These are phyloP conservation scores for Phycodurus eques DNA, from an alignment of 2,113 vertebrate species.

Conservation along the genomic window DNA sequence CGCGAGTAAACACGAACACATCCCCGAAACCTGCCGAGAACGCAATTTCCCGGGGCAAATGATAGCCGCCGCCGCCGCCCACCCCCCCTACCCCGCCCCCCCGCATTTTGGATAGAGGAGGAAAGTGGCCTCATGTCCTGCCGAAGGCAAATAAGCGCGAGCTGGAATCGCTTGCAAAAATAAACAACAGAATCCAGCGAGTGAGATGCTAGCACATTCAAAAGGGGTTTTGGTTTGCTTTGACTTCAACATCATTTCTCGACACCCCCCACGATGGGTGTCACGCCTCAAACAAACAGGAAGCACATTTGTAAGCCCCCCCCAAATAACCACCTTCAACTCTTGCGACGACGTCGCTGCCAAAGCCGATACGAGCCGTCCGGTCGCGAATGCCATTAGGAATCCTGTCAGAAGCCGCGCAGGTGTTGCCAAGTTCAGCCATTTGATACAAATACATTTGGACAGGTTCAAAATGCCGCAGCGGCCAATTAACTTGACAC, in stretches of 20 bases:
- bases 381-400: not conserved
- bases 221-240: not conserved
- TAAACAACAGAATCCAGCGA: not conserved
- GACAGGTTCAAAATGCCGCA: conserved; percentile 1
- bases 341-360: not conserved
- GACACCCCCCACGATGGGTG: not conserved
- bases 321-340: conserved; percentile 17
- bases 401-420: not conserved
- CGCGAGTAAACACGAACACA: not conserved
- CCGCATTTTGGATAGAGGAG: not conserved
- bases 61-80: no score
- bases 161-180: not conserved
- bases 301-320: not conserved
- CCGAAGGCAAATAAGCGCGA: not conserved
- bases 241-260: not conserved
- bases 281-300: conserved; percentile 19
- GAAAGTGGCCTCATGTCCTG: not conserved
- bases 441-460: conserved; percentile 21
- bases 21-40: not conserved
- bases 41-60: no score
- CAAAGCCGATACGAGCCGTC: not conserved
- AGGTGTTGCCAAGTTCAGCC: not conserved
- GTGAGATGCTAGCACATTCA: not conserved
- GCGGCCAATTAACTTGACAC: not conserved
- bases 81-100: no score